A percentile compares a stretch with the other conserved stretches of the same genome.
Conservation (phyloP, 1,140 invertebrate genomes). For the Conus ventricosus region DNA sequence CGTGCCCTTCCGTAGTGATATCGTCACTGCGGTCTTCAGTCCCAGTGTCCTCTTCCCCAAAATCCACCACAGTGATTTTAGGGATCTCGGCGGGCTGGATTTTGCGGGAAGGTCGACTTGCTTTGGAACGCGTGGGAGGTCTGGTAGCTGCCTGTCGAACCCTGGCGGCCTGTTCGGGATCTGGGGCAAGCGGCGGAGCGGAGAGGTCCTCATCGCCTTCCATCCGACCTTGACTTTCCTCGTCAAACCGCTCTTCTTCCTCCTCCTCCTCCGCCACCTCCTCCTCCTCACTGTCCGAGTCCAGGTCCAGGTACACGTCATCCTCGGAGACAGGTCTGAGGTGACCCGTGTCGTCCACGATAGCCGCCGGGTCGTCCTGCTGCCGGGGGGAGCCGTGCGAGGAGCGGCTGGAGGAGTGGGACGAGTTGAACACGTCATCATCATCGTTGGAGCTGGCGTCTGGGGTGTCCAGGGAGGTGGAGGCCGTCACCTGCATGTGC, state of each 20-base stretch:
- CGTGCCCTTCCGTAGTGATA: not conserved
- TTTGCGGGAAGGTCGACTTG: not conserved
- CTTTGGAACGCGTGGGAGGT: conserved; percentile 2
- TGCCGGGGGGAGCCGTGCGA: not conserved
- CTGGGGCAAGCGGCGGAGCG: not conserved
- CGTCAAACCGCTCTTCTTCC: too few relatives aligned
- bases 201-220: not conserved
- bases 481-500: not conserved
- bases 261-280: not conserved
- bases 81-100: conserved; percentile 24
- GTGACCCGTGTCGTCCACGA: conserved; percentile 26
- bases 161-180: not conserved
- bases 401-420: conserved; percentile 10
- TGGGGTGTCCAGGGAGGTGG: conserved; percentile 18
- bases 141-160: not conserved
- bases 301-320: conserved; percentile 16
- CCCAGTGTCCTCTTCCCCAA: conserved; percentile 17
- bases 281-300: not conserved
- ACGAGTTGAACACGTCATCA: not conserved
- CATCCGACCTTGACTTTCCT: not conserved
- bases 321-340: conserved; percentile 26
- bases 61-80: conserved; percentile 27
- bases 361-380: not conserved
- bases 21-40: not conserved
- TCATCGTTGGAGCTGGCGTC: conserved; percentile 28